These are phyloP conservation scores for Charanyca ferruginea DNA, from an alignment of 2,888 invertebrate species.

Conservation along the genomic window DNA sequence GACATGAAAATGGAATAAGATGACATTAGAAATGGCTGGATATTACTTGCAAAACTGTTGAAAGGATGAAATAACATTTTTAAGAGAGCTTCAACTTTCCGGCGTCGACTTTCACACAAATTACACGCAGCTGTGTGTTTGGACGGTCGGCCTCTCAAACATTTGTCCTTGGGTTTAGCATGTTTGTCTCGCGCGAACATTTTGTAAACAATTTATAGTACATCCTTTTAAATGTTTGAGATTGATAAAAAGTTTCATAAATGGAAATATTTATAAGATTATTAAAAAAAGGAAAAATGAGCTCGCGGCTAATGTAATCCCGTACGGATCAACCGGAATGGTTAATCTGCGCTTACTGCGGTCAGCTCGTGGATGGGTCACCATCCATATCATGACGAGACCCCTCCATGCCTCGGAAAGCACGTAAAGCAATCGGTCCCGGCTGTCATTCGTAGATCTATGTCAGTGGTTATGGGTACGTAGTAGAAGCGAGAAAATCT, in stretches of 20 bases:
- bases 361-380: too few species aligned
- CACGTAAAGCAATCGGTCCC: too few species aligned
- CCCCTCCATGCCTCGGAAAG: too few species aligned
- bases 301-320: too few species aligned
- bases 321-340: too few species aligned
- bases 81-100: conserved; percentile 44
- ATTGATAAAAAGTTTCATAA: background rate
- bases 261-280: too few species aligned
- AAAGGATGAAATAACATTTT: conserved; percentile 36
- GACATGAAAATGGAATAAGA: background rate
- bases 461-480: too few species aligned
- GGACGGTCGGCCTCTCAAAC: conserved; percentile 52
- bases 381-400: too few species aligned
- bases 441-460: too few species aligned
- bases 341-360: too few species aligned
- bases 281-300: too few species aligned
- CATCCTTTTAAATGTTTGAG: conserved; percentile 2
- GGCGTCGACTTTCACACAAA: conserved; percentile 41
- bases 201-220: conserved; percentile 36
- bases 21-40: conserved; percentile 11
- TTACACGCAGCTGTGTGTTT: conserved; percentile 51
- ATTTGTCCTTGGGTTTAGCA: conserved; percentile 45
- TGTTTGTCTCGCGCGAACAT: conserved; percentile 37
- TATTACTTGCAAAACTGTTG: background rate
- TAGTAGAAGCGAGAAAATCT: too few species aligned